Evolutionary conservation across 2,113 vertebrate genomes (phyloP).

Genomic region (Pterocles burchelli): DNA sequence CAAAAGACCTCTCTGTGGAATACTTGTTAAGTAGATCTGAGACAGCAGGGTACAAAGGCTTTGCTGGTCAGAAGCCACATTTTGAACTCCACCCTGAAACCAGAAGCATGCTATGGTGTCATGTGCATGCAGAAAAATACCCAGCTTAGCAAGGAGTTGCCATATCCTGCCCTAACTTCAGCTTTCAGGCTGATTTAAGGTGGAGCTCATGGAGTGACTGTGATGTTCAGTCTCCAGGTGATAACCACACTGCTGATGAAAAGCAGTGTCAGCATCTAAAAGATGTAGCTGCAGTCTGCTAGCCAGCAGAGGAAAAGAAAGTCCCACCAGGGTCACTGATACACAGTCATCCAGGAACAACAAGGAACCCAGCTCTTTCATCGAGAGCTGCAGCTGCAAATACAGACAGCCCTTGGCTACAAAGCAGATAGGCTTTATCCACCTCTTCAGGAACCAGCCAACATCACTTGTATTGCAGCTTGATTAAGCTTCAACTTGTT

Average conservation of each 20-base stretch:
- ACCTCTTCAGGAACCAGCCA: neutral
- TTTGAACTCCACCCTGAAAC: constrained; percentile 31
- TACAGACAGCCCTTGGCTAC: neutral
- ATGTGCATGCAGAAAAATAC: neutral
- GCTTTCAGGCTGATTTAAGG: constrained; percentile 7
- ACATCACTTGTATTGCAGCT: neutral
- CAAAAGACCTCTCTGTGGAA: neutral
- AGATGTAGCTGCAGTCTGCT: neutral
- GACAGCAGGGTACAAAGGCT: neutral
- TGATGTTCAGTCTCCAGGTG: neutral
- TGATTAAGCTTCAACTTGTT: neutral
- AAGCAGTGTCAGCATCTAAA: neutral
- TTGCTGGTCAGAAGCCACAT: neutral
- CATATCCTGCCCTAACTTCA: neutral
- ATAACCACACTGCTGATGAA: neutral
- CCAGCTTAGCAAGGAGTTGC: neutral
- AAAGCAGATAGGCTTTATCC: neutral
- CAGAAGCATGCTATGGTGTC: neutral
- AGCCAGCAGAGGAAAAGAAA: neutral
- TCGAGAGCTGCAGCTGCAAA: neutral
- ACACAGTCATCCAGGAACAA: neutral
- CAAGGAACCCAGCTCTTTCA: neutral
- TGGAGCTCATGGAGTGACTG: neutral
- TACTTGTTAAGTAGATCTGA: neutral
- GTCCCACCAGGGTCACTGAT: neutral